Conservation (phyloP, 1,140 invertebrate genomes). For the Hylyphantes graminicola region DNA sequence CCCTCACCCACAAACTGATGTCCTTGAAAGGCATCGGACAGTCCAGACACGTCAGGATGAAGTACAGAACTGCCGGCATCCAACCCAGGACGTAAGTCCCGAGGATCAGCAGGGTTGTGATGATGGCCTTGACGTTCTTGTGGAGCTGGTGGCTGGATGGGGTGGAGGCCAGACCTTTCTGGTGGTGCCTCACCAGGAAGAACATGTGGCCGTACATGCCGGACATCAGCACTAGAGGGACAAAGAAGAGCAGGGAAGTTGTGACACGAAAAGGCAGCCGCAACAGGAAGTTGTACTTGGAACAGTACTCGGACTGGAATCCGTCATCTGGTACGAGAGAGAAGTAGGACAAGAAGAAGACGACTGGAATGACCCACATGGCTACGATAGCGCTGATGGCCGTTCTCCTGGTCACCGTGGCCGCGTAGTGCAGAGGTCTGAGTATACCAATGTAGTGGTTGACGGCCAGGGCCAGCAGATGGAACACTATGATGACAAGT, state of each 20-base stretch:
- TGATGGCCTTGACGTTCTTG: conserved; percentile 73
- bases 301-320: conserved; percentile 65
- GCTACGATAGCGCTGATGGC: conserved; percentile 69
- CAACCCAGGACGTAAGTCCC: conserved; percentile 77
- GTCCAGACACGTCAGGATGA: conserved; percentile 71
- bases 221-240: conserved; percentile 72
- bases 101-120: conserved; percentile 77
- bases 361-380: conserved; percentile 72
- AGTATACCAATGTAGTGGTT: conserved; percentile 78
- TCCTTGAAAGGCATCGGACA: conserved; percentile 64
- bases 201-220: conserved; percentile 75
- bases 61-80: conserved; percentile 74
- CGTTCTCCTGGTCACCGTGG: conserved; percentile 65
- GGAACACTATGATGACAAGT: conserved; percentile 74
- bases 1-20: conserved; percentile 16
- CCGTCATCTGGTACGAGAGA: conserved; percentile 68
- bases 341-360: conserved; percentile 72
- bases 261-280: conserved; percentile 69
- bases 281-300: conserved; percentile 38
- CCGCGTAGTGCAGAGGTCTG: conserved; percentile 73
- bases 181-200: conserved; percentile 71
- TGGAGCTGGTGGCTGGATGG: conserved; percentile 51
- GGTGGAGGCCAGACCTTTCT: conserved; percentile 63
- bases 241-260: conserved; percentile 67
- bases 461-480: conserved; percentile 75